These are phyloP conservation scores for Tor tambroides DNA, from an alignment of 2,113 vertebrate genomes.

Conservation along the genomic window DNA sequence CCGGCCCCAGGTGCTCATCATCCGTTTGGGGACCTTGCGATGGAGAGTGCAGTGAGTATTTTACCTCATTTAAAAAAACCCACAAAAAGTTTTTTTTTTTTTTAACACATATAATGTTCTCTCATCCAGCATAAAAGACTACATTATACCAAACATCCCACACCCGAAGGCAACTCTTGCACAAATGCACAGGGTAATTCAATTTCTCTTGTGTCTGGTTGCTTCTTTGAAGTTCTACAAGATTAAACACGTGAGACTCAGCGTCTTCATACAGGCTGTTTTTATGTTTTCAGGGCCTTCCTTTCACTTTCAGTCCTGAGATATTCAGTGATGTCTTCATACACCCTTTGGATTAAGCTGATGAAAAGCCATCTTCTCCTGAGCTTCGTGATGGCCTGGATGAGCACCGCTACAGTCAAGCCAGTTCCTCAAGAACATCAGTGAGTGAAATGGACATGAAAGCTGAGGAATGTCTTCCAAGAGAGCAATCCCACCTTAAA, in stretches of 20 bases:
- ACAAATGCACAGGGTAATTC: conserved; percentile 78
- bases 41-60: conserved; percentile 66
- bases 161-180: conserved; percentile 87
- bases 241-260: not conserved
- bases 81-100: not conserved
- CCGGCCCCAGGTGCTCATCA: too few species aligned
- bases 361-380: conserved; percentile 59
- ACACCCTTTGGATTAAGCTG: conserved; percentile 75
- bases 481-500: conserved; percentile 25
- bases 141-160: conserved; percentile 86
- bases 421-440: conserved; percentile 50
- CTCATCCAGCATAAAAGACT: conserved; percentile 80
- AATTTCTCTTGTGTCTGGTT: not conserved
- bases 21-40: not conserved
- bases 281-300: conserved; percentile 73
- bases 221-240: not conserved
- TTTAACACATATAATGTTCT: not conserved
- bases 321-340: conserved; percentile 81
- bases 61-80: not conserved
- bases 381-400: conserved; percentile 46
- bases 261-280: not conserved
- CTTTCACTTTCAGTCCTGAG: conserved; percentile 84
- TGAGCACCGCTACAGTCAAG: conserved; percentile 46
- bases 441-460: conserved; percentile 51
- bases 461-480: conserved; percentile 21